A percentile compares a stretch with the other conserved stretches of the same genome.
Evolutionary conservation across 2,113 vertebrate genomes (phyloP).

Genomic region (Ptyas mucosa): DNA sequence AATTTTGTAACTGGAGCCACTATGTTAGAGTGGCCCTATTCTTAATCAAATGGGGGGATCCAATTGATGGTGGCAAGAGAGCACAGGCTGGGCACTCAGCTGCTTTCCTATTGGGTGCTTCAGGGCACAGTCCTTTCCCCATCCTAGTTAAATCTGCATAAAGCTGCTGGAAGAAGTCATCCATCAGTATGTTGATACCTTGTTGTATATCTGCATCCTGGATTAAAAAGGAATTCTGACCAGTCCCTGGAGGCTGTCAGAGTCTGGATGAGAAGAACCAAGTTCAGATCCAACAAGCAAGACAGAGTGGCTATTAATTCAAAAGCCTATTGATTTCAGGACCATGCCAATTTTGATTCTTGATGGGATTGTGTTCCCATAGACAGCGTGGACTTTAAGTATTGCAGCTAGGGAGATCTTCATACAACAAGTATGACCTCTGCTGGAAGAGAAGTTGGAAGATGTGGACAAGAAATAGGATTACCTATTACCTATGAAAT

Average conservation of each 20-base stretch:
- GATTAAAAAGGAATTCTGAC: background rate
- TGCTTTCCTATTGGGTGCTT: background rate
- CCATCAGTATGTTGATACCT: background rate
- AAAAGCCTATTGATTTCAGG: background rate
- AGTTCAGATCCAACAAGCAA: background rate
- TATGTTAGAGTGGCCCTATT: background rate
- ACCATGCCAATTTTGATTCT: background rate
- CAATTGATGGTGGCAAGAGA: background rate
- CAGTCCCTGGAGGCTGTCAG: background rate
- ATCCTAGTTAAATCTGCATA: background rate
- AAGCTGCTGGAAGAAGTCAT: background rate
- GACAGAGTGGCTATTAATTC: background rate
- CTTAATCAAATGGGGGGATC: background rate
- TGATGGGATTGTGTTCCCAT: background rate
- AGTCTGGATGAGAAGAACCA: background rate
- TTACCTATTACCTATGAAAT: background rate
- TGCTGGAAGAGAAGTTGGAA: background rate
- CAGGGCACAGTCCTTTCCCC: background rate
- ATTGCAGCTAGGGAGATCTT: background rate
- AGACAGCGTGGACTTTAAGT: background rate
- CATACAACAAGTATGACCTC: background rate
- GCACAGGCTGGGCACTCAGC: background rate
- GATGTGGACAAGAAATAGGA: background rate
- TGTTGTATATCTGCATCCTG: background rate
- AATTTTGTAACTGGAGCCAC: background rate